A percentile compares a stretch with the other conserved stretches of the same genome.
These are phyloP conservation scores for Plebejus argus DNA, from an alignment of 2,888 invertebrate species.

Conservation along the genomic window DNA sequence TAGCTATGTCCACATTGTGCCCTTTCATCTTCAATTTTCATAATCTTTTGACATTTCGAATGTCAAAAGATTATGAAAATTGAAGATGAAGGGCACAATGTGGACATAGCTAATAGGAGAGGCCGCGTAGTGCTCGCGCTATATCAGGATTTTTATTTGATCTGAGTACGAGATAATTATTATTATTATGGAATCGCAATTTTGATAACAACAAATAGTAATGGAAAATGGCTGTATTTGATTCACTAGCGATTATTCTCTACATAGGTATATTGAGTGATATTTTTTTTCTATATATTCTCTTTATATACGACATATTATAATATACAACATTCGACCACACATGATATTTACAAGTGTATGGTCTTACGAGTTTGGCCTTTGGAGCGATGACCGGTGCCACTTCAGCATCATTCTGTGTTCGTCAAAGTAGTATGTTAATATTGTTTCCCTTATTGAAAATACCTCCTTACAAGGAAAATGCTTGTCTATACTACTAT, in stretches of 20 bases:
- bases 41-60: no score
- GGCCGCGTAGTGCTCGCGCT: no score
- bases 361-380: slow-evolving; percentile 55
- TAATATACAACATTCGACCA: slow-evolving; percentile 7
- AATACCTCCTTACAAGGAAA: neutral
- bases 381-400: slow-evolving; percentile 53
- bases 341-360: slow-evolving; percentile 34
- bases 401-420: slow-evolving; percentile 66
- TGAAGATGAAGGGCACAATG: no score
- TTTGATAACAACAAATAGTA: no score
- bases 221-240: neutral
- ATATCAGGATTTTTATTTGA: no score
- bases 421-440: slow-evolving; percentile 37
- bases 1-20: no score
- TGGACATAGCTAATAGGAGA: no score
- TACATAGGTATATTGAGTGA: neutral
- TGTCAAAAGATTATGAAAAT: no score
- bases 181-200: no score
- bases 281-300: neutral
- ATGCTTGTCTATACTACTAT: no score
- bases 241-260: neutral
- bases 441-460: neutral
- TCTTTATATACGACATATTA: neutral
- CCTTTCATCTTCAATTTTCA: no score
- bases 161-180: no score